Conservation (phyloP, 2,113 vertebrate genomes). For the Charina bottae region DNA sequence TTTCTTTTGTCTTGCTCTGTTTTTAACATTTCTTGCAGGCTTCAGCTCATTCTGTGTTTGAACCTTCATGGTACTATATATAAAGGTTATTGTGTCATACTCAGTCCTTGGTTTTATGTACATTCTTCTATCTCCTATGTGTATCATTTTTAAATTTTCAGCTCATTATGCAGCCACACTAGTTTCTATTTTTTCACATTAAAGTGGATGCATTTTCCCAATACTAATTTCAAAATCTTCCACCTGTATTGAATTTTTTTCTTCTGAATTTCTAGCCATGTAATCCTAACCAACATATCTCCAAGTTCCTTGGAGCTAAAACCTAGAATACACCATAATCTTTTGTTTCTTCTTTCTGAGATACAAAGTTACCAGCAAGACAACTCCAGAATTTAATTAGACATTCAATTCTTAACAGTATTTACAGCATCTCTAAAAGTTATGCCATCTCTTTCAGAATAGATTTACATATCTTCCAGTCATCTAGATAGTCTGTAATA, state of each 20-base stretch:
- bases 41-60: not conserved
- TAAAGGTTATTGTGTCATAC: not conserved
- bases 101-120: not conserved
- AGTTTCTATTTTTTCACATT: not conserved
- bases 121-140: not conserved
- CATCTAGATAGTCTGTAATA: not conserved
- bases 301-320: no score
- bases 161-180: not conserved
- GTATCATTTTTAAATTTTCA: not conserved
- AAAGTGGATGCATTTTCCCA: not conserved
- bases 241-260: not conserved
- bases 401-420: not conserved
- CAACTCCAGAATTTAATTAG: not conserved
- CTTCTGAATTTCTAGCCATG: no score
- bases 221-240: not conserved
- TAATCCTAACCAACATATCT: no score
- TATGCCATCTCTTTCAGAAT: not conserved
- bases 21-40: not conserved
- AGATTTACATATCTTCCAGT: not conserved
- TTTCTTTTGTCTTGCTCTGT: not conserved
- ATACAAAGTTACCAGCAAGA: not conserved
- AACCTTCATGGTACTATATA: not conserved
- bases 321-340: no score
- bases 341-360: not conserved
- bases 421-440: not conserved